These are phyloP conservation scores for Sebastes cheni DNA, from an alignment of 2,797 vertebrate genomes.

Conservation along the genomic window DNA sequence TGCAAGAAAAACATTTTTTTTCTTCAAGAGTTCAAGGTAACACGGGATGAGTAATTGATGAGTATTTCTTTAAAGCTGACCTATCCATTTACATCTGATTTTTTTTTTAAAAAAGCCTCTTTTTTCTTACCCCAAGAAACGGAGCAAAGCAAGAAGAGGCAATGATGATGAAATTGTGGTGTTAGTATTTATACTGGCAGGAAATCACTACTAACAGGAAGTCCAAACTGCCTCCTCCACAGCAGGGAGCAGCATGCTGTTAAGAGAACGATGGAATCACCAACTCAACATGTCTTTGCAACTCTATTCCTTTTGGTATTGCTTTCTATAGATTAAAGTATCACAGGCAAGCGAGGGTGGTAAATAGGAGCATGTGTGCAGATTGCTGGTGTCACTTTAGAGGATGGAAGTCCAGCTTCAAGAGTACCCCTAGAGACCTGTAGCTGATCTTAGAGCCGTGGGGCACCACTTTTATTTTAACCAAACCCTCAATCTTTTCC, in stretches of 20 bases:
- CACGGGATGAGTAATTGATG: not conserved
- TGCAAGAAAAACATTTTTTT: not conserved
- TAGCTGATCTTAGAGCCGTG: not conserved
- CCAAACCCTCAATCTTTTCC: too few relatives aligned
- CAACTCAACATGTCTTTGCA: not conserved
- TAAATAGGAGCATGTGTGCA: not conserved
- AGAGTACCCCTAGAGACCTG: not conserved
- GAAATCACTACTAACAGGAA: conserved; percentile 16
- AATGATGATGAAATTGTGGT: not conserved
- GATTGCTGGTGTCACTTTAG: not conserved
- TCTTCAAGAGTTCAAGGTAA: not conserved
- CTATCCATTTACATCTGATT: not conserved
- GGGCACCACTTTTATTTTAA: too few relatives aligned
- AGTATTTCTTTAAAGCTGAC: not conserved
- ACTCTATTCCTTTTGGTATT: not conserved
- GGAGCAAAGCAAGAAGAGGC: not conserved
- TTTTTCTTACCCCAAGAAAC: not conserved
- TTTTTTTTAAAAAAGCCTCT: too few relatives aligned
- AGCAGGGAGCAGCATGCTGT: not conserved
- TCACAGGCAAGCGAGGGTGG: not conserved
- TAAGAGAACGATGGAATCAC: not conserved
- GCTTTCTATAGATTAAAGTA: not conserved
- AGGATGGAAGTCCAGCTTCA: not conserved
- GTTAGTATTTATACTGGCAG: not conserved
- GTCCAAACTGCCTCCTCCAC: not conserved